Conservation (phyloP, 2,113 vertebrate genomes). For the Harpagus bidentatus region DNA sequence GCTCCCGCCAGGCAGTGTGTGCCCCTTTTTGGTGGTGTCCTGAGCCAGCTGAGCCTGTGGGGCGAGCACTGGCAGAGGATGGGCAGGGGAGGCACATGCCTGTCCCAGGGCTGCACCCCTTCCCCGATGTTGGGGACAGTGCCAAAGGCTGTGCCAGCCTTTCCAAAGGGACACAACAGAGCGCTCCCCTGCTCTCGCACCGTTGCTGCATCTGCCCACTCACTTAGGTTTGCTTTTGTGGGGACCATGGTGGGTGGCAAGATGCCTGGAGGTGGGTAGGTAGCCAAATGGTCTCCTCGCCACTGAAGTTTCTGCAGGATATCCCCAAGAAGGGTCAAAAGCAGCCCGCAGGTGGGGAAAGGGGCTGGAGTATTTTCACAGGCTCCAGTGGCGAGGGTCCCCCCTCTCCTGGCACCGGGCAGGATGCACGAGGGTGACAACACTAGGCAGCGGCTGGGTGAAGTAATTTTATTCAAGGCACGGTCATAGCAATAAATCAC, state of each 20-base stretch:
- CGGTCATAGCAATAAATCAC: conserved; percentile 73
- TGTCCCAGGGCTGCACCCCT: background rate
- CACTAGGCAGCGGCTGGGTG: background rate
- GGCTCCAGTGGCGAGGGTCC: background rate
- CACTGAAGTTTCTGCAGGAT: background rate
- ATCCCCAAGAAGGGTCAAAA: background rate
- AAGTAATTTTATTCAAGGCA: conserved; percentile 80
- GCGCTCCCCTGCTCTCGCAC: rapidly evolving
- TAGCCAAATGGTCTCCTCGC: background rate
- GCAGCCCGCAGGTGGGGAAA: background rate
- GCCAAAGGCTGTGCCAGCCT: background rate
- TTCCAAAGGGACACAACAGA: rapidly evolving
- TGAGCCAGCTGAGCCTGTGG: background rate
- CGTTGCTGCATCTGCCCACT: background rate
- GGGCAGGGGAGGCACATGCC: rapidly evolving
- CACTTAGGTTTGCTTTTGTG: background rate
- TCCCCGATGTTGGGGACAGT: rapidly evolving
- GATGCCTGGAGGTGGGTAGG: background rate
- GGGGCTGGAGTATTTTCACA: background rate
- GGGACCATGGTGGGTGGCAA: background rate
- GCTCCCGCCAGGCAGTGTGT: background rate
- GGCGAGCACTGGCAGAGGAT: rapidly evolving
- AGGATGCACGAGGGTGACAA: rapidly evolving
- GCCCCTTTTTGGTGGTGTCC: background rate
- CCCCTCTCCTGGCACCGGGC: background rate